Evolutionary conservation across 2,888 invertebrate genomes (phyloP).

Genomic region (Bedellia somnulentella): DNA sequence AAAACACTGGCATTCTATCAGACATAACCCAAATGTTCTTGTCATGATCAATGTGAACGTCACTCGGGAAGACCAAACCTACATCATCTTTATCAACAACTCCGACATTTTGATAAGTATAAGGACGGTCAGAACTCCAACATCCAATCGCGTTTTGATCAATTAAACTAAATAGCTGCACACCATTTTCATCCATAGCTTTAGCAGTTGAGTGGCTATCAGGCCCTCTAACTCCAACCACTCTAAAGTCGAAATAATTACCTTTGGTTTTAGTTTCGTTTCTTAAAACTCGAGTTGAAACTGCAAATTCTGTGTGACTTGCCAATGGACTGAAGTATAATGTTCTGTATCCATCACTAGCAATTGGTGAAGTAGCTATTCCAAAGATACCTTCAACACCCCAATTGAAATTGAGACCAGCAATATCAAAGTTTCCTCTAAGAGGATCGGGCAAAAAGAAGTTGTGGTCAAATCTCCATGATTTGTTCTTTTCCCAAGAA

Average conservation of each 20-base stretch:
- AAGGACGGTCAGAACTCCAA: conserved; percentile 72
- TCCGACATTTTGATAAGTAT: conserved; percentile 66
- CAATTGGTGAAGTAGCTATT: conserved; percentile 69
- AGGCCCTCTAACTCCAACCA: conserved; percentile 66
- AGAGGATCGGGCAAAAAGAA: conserved; percentile 83
- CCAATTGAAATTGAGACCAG: conserved; percentile 85
- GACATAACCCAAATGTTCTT: conserved; percentile 79
- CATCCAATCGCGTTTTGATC: conserved; percentile 83
- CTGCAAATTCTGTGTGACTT: conserved; percentile 76
- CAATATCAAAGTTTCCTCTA: conserved; percentile 75
- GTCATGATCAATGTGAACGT: conserved; percentile 73
- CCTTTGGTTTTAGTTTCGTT: conserved; percentile 68
- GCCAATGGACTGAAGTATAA: conserved; percentile 80
- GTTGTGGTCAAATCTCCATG: conserved; percentile 79
- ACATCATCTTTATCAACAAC: conserved; percentile 75
- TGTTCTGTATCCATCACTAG: conserved; percentile 68
- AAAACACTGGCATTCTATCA: conserved; percentile 79
- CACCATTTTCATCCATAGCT: conserved; percentile 73
- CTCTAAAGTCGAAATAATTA: conserved; percentile 69
- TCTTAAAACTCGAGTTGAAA: conserved; percentile 73
- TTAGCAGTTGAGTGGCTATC: conserved; percentile 73
- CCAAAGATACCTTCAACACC: conserved; percentile 81
- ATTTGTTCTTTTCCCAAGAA: conserved; percentile 73
- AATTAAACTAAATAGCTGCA: conserved; percentile 76
- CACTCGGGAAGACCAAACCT: conserved; percentile 76